Percentiles rank a stretch among this genome's conserved stretches.
phyloP scores from a whole-genome alignment of 2,888 invertebrate species.

The Dendrolimus pini region DNA sequence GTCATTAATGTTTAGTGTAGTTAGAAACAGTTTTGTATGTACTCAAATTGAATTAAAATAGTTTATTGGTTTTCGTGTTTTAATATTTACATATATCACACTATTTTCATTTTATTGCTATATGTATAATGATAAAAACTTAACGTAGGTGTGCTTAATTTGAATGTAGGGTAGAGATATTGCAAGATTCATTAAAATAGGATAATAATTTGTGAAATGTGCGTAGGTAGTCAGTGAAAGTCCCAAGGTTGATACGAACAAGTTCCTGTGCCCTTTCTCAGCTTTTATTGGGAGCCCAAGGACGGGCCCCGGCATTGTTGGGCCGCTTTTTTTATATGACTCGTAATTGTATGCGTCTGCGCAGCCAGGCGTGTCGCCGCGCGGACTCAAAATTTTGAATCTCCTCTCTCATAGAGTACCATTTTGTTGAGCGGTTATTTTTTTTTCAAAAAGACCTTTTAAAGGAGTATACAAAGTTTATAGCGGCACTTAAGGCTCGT shows the following conservation, averaged over 20 bases:
- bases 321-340: conserved; percentile 57
- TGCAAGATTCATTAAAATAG: conserved; percentile 2
- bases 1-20: too few relatives aligned
- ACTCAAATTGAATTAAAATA: too few relatives aligned
- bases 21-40: too few relatives aligned
- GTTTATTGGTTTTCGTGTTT: too few relatives aligned
- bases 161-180: background rate
- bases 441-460: conserved; percentile 18
- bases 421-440: conserved; percentile 17
- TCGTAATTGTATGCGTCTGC: conserved; percentile 70
- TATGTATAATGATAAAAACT: background rate
- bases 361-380: conserved; percentile 55
- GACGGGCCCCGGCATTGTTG: conserved; percentile 67
- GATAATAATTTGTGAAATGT: conserved; percentile 16
- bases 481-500: conserved; percentile 32
- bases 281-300: conserved; percentile 72
- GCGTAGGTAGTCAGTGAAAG: conserved; percentile 72
- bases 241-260: conserved; percentile 66
- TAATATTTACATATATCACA: too few relatives aligned
- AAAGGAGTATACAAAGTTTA: conserved; percentile 27
- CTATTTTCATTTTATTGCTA: too few relatives aligned
- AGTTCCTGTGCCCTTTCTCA: conserved; percentile 74
- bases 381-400: conserved; percentile 44
- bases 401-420: conserved; percentile 39
- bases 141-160: background rate